Conservation (phyloP, 2,888 invertebrate genomes). For the Caradrina kadenii region DNA sequence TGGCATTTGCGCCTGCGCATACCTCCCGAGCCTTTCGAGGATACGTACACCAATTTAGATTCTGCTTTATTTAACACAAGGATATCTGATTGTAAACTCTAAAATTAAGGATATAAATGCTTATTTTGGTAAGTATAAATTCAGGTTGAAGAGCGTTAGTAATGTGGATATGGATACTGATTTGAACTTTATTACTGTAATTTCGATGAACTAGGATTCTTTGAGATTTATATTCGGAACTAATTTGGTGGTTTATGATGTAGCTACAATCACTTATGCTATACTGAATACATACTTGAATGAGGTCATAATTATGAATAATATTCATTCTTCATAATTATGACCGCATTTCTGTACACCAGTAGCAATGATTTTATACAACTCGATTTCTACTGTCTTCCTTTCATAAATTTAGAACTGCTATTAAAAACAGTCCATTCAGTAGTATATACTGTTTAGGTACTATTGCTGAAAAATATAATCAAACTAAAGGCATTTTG, state of each 20-base stretch:
- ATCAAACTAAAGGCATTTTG: too few relatives aligned
- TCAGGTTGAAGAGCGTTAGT: slow-evolving; percentile 22
- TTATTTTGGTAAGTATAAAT: slow-evolving; percentile 30
- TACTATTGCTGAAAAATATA: too few relatives aligned
- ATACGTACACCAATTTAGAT: slow-evolving; percentile 61
- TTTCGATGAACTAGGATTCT: slow-evolving; percentile 47
- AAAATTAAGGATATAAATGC: slow-evolving; percentile 16
- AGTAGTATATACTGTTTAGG: too few relatives aligned
- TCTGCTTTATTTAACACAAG: slow-evolving; percentile 39
- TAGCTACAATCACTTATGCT: slow-evolving; percentile 26
- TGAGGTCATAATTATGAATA: slow-evolving; percentile 32
- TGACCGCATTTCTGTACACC: neutral
- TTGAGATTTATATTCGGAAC: slow-evolving; percentile 32
- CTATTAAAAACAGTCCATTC: too few relatives aligned
- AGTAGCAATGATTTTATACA: too few relatives aligned
- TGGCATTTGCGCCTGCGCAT: slow-evolving; percentile 86
- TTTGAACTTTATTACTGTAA: slow-evolving; percentile 57
- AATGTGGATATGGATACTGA: slow-evolving; percentile 33
- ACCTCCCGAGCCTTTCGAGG: slow-evolving; percentile 74
- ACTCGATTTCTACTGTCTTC: too few relatives aligned
- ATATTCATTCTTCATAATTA: slow-evolving; percentile 1
- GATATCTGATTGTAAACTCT: slow-evolving; percentile 40
- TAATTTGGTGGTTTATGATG: slow-evolving; percentile 35
- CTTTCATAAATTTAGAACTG: too few relatives aligned
- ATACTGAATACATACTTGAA: slow-evolving; percentile 5